These are phyloP conservation scores for Theonella swinhoei DNA, from an alignment of 37 sponge, comb jelly and placozoan genomes.

Conservation along the genomic window DNA sequence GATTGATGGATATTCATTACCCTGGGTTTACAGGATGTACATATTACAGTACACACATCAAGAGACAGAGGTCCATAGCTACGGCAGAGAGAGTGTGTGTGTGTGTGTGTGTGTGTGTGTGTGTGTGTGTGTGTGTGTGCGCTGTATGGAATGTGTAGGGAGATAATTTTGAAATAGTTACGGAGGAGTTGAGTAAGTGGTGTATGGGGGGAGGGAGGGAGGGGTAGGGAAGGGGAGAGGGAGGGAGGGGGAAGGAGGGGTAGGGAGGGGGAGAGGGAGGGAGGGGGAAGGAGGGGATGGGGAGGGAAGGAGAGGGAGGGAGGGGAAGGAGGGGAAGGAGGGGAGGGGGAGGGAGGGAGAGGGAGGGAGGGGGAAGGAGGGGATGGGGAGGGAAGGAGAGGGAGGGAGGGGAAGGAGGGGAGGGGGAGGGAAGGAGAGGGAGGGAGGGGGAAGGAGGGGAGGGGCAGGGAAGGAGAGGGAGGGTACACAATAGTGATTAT, in stretches of 20 bases:
- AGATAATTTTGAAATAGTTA: not conserved
- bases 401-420: no score
- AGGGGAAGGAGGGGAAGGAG: not conserved
- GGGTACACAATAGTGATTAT: not conserved
- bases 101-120: conserved; percentile 19
- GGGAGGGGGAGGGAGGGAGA: not conserved
- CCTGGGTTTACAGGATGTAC: no score
- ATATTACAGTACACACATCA: no score
- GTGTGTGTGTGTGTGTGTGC: conserved; percentile 21
- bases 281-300: not conserved
- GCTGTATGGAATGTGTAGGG: no score
- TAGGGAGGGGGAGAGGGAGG: not conserved
- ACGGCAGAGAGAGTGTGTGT: no score
- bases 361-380: not conserved
- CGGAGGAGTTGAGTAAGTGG: no score
- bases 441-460: not conserved
- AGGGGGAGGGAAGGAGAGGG: no score
- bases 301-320: not conserved
- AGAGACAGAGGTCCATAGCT: no score
- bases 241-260: not conserved
- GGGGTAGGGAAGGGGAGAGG: no score
- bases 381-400: no score
- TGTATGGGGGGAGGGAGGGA: no score
- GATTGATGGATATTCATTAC: no score
- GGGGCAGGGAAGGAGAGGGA: not conserved